Evolutionary conservation across 2,797 vertebrate species (phyloP), one percentile per base, ranked within the genome.

Genomic region (Sitta carolinensis): DNA sequence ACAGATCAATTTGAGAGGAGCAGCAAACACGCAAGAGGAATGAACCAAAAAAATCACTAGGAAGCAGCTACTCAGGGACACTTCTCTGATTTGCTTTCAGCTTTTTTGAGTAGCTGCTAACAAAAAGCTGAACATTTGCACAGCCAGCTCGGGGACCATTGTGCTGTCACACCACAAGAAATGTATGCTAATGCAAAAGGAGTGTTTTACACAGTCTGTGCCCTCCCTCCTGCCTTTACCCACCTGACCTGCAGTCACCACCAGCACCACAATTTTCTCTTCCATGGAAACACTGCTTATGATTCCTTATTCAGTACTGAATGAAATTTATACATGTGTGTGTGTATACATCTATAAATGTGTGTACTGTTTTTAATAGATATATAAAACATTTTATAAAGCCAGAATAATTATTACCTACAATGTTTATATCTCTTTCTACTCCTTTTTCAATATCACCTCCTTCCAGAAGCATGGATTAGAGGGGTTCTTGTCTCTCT

Each of bases 1-100:
- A 59, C 69, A 85, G 93, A 94, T 85, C 89, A 74, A 20, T 87
- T 77, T 67, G 75, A 86, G 92, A 91, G 50, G 57, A 90, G 84
- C 48, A 93, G 62, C 68, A 95, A 94, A 94, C 87, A 87, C 0
- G 2, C 58, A 58, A 68, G 78, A 95, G 78, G 81, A 87, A 70
- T 14, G 72, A 89, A 93, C 54, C n/a, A 84, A 80, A 89, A 91
- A 80, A 80, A 77, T 52, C 88, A 38, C 78, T 58, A 64, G 84
- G 82, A 87, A 93, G 75, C 43, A 68, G 54, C 77, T 78, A 80
- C 72, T 83, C 78, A 36, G 73, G 81, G 69, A 57, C 61, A 84
- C 59, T 79, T 77, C 63, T 8, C 58, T 68, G 78, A 59, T 92
- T 89, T 73, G 61, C 64, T 87, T 85, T 81, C 59, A 93, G 62